A percentile compares a stretch with the other conserved stretches of the same genome.
These are phyloP conservation scores for Amphiprion percula DNA, from an alignment of 2,113 vertebrate species.

Conservation along the genomic window DNA sequence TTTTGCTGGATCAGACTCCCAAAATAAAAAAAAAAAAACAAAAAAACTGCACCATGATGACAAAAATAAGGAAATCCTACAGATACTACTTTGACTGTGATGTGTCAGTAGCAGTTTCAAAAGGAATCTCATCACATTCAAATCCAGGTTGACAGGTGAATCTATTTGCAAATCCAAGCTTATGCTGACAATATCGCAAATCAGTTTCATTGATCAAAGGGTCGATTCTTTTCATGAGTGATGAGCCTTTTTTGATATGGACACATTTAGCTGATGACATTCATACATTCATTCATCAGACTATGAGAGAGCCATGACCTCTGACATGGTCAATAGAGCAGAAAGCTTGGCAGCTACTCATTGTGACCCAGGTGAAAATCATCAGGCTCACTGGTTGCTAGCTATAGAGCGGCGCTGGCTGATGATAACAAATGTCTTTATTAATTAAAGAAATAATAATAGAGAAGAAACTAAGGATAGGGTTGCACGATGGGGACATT, in stretches of 20 bases:
- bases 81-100: background rate
- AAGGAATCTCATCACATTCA: background rate
- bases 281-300: constrained; percentile 27
- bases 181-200: constrained; percentile 12
- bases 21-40: too few species aligned
- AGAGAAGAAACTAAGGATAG: background rate
- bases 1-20: too few species aligned
- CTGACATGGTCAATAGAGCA: constrained; percentile 43
- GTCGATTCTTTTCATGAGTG: constrained; percentile 21
- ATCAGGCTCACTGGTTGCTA: background rate
- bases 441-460: background rate
- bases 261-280: constrained; percentile 58
- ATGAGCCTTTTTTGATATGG: constrained; percentile 34
- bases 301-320: constrained; percentile 28
- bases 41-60: too few species aligned
- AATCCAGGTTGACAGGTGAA: constrained; percentile 21
- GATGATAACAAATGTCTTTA: background rate
- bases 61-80: background rate
- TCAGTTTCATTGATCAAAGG: constrained; percentile 34
- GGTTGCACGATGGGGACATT: background rate
- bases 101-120: background rate
- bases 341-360: background rate
- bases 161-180: background rate
- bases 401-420: background rate
- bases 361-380: constrained; percentile 22